Base-by-base conservation (phyloP, 2,113 vertebrate genomes). In the Dendrocopos noguchii region DNA sequence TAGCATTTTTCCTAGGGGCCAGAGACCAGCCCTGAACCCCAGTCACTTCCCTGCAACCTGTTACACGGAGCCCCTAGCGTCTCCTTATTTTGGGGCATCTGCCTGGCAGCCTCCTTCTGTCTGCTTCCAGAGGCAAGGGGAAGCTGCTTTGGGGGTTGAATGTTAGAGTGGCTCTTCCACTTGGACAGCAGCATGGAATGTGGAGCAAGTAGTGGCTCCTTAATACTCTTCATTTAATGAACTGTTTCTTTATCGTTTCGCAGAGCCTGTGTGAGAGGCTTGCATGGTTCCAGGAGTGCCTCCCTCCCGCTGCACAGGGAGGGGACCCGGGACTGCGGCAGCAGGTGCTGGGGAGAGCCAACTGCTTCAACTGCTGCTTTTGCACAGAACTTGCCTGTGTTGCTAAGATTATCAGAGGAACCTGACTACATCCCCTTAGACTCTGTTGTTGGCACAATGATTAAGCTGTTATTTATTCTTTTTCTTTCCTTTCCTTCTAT, bases 311-410 rank as follows among this genome's bases (percentile, higher is more conserved):
- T 97, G 97, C 96, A 92, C 96, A 88, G 73, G 97, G 97, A 97
- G 76, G 95, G 74, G 94, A 97, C 96, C 98, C 97, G 98, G 97
- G 97, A 97, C 97, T 97, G 96, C 96, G 95, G 97, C 97, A 98
- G 98, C 98, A 98, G 98, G 98, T 97, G 98, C 97, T 98, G 96
- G 97, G 97, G 97, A 97, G 97, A 98, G 96, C 97, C 97, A 97
- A 98, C 96, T 98, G 97, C 97, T 97, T 98, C 97, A 98, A 97
- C 98, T 97, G 97, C 96, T 88, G 97, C 92, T 97, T 97, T 97
- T 98, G 97, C 94, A 46, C 97, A 97, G 96, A 97, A 97, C 97
- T 98, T 98, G 98, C 97, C 97, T 98, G 97, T 97, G 97, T 97
- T 97, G 94, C 97, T 98, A 97, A 98, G 98, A 98, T 98, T 98